A percentile compares a stretch with the other conserved stretches of the same genome.
These are phyloP conservation scores for Pantala flavescens DNA, from an alignment of 1,140 invertebrate genomes.

Conservation along the genomic window DNA sequence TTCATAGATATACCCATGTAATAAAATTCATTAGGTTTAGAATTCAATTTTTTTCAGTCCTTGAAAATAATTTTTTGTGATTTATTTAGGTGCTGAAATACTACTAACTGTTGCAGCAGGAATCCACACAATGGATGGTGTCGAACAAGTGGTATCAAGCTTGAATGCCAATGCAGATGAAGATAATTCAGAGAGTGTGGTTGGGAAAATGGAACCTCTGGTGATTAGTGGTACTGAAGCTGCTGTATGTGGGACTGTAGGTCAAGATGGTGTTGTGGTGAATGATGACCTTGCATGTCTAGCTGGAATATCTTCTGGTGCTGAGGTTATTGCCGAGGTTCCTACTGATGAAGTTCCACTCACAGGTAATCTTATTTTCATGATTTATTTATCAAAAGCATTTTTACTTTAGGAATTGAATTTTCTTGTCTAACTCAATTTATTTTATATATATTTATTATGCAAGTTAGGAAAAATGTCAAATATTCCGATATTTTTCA, in stretches of 20 bases:
- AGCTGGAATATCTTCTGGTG: not conserved
- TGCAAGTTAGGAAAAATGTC: too few relatives aligned
- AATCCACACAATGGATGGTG: not conserved
- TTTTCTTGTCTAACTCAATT: too few relatives aligned
- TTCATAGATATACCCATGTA: too few relatives aligned
- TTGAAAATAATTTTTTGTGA: too few relatives aligned
- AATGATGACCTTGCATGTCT: not conserved
- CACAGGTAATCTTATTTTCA: not conserved
- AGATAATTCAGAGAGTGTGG: not conserved
- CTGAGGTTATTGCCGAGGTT: not conserved
- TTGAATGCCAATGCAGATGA: not conserved
- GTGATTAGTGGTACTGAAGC: not conserved
- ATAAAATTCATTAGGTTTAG: too few relatives aligned
- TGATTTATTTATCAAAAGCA: too few relatives aligned
- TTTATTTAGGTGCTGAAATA: slow-evolving; percentile 12
- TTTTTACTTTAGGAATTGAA: too few relatives aligned
- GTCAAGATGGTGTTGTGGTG: not conserved
- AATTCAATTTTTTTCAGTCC: too few relatives aligned
- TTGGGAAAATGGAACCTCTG: not conserved
- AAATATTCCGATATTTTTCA: too few relatives aligned
- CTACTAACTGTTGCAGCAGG: not conserved
- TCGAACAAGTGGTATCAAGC: not conserved
- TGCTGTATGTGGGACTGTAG: not conserved
- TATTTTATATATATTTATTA: too few relatives aligned
- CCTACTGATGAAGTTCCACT: not conserved